Percentiles rank a stretch among this genome's conserved stretches.
Evolutionary conservation across 2,888 invertebrate genomes (phyloP).

Genomic region (Papilio protenor): DNA sequence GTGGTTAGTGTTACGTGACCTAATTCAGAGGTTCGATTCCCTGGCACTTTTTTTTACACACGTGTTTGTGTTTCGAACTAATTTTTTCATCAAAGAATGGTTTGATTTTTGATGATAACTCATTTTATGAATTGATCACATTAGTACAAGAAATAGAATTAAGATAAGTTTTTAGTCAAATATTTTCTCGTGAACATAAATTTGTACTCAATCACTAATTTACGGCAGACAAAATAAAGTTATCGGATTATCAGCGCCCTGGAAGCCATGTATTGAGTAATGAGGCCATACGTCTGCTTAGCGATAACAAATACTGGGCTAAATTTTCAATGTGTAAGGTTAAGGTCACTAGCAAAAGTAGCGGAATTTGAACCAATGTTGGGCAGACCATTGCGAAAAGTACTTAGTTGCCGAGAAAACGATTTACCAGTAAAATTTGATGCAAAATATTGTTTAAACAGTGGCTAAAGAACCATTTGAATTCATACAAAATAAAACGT

Average conservation of each 20-base stretch:
- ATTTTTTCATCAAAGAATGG: neutral
- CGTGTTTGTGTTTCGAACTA: neutral
- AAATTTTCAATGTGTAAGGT: constrained; percentile 11
- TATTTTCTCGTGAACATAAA: neutral
- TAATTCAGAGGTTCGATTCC: neutral
- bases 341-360: neutral
- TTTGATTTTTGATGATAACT: neutral
- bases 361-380: neutral
- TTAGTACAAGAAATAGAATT: neutral
- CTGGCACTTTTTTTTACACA: neutral
- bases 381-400: neutral
- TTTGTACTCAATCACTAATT: constrained; percentile 17
- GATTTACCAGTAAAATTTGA: neutral
- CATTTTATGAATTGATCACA: neutral
- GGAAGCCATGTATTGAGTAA: constrained; percentile 19
- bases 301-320: neutral
- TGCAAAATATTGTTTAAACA: neutral
- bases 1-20: neutral
- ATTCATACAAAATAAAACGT: neutral
- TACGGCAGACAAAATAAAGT: constrained; percentile 2
- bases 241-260: constrained; percentile 11
- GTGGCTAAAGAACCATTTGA: neutral
- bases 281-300: constrained; percentile 14
- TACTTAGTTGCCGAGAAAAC: neutral
- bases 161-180: neutral